These are phyloP conservation scores for Gastrophysa polygoni DNA, from an alignment of 2,888 invertebrate genomes.

Conservation along the genomic window DNA sequence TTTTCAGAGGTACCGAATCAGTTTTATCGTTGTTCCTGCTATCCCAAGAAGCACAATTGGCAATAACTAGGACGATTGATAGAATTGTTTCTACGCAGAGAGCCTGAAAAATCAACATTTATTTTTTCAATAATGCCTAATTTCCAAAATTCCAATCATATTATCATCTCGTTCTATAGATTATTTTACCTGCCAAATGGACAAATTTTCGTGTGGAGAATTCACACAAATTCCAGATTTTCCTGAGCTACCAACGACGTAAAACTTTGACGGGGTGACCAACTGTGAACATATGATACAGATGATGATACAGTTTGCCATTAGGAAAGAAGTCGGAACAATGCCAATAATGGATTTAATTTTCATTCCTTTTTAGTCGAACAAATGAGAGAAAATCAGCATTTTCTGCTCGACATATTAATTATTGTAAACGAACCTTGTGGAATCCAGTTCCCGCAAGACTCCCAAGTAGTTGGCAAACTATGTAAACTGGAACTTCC, in stretches of 20 bases:
- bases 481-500: conserved; percentile 65
- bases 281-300: conserved; percentile 33
- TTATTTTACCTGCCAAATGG: conserved; percentile 41
- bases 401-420: too few species aligned
- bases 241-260: conserved; percentile 3
- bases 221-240: conserved; percentile 44
- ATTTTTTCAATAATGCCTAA: too few species aligned
- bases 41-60: conserved; percentile 76
- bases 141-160: too few species aligned
- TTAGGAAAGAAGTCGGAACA: too few species aligned
- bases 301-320: too few species aligned
- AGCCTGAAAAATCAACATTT: conserved; percentile 54
- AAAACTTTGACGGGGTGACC: conserved; percentile 40
- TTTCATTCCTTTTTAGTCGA: too few species aligned
- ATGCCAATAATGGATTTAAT: too few species aligned
- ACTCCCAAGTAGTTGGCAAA: conserved; percentile 70
- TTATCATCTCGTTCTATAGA: too few species aligned
- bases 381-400: too few species aligned
- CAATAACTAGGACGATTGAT: conserved; percentile 63
- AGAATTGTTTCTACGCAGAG: conserved; percentile 64
- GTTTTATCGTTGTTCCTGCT: conserved; percentile 66
- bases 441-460: conserved; percentile 71
- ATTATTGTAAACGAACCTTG: conserved; percentile 53
- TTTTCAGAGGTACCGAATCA: conserved; percentile 70
- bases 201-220: conserved; percentile 40